Evolutionary conservation across 2,797 vertebrate genomes (phyloP).

Genomic region (Hydrophis major): DNA sequence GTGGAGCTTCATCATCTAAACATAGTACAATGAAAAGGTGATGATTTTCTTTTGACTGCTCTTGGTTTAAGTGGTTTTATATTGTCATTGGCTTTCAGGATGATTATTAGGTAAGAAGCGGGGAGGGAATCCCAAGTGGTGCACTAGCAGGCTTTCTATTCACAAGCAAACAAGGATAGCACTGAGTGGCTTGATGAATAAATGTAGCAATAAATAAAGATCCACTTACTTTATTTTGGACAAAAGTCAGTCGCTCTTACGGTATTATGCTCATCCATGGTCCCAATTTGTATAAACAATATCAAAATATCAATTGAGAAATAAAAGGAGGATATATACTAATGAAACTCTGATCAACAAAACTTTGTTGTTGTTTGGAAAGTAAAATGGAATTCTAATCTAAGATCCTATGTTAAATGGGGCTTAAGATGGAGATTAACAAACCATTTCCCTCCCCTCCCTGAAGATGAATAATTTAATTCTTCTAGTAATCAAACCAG

Average conservation of each 20-base stretch:
- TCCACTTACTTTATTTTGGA: not conserved
- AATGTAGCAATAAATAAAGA: not conserved
- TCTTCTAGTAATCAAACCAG: slow-evolving; percentile 40
- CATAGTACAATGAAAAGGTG: not conserved
- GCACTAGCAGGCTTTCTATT: not conserved
- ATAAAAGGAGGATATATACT: not conserved
- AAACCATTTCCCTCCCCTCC: slow-evolving; percentile 44
- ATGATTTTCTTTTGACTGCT: not conserved
- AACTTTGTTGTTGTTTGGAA: slow-evolving; percentile 24
- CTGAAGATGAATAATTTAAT: slow-evolving; percentile 60
- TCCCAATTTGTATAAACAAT: not conserved
- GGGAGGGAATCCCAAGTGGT: not conserved
- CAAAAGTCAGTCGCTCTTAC: not conserved
- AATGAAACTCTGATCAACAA: slow-evolving; percentile 30
- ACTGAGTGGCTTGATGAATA: not conserved
- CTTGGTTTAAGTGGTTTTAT: not conserved
- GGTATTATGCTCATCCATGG: not conserved
- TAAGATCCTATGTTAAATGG: slow-evolving; percentile 48
- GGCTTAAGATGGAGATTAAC: slow-evolving; percentile 27
- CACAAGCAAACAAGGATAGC: not conserved
- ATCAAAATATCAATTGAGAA: not conserved
- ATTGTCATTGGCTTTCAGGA: not conserved
- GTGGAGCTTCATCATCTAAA: not conserved
- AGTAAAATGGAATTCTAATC: not conserved
- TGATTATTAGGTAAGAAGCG: not conserved